A percentile compares a stretch with the other conserved stretches of the same genome.
Evolutionary conservation across 2,113 vertebrate species (phyloP).

Genomic region (Brachyistius frenatus): DNA sequence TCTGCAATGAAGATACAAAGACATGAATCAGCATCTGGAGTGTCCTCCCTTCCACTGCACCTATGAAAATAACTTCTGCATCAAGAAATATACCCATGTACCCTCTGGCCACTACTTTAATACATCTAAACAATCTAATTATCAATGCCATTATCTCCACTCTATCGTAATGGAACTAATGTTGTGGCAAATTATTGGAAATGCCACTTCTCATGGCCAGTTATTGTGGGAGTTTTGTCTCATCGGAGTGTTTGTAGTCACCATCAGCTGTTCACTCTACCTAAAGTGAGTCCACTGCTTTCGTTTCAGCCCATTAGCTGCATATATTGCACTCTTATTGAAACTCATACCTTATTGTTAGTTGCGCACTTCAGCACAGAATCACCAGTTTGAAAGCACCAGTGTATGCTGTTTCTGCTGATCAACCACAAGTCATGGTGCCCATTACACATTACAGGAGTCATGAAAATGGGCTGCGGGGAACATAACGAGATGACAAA

Average conservation of each 20-base stretch:
- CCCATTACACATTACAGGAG: slow-evolving; percentile 38
- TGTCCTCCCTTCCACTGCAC: slow-evolving; percentile 14
- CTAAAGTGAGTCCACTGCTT: slow-evolving; percentile 52
- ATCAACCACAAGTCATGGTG: slow-evolving; percentile 48
- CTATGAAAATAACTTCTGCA: slow-evolving; percentile 35
- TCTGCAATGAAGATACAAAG: slow-evolving; percentile 5
- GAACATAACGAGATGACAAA: slow-evolving; percentile 42
- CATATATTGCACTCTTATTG: slow-evolving; percentile 58
- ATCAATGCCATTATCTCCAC: slow-evolving; percentile 65
- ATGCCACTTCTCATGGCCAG: slow-evolving; percentile 58
- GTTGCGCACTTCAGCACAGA: slow-evolving; percentile 17
- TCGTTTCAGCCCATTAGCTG: slow-evolving; percentile 74
- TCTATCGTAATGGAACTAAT: slow-evolving; percentile 73
- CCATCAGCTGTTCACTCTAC: slow-evolving; percentile 31
- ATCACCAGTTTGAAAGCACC: slow-evolving; percentile 19
- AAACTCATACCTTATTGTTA: slow-evolving; percentile 57
- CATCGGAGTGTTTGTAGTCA: slow-evolving; percentile 52
- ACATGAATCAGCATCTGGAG: not conserved
- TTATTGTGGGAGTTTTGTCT: slow-evolving; percentile 59
- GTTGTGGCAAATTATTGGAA: slow-evolving; percentile 74
- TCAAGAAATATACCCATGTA: slow-evolving; percentile 26
- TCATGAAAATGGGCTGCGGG: slow-evolving; percentile 46
- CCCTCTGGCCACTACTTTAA: slow-evolving; percentile 55
- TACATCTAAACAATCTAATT: slow-evolving; percentile 74
- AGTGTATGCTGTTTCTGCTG: slow-evolving; percentile 39